Base-by-base conservation (phyloP, 2,113 vertebrate genomes). In the Phainopepla nitens region DNA sequence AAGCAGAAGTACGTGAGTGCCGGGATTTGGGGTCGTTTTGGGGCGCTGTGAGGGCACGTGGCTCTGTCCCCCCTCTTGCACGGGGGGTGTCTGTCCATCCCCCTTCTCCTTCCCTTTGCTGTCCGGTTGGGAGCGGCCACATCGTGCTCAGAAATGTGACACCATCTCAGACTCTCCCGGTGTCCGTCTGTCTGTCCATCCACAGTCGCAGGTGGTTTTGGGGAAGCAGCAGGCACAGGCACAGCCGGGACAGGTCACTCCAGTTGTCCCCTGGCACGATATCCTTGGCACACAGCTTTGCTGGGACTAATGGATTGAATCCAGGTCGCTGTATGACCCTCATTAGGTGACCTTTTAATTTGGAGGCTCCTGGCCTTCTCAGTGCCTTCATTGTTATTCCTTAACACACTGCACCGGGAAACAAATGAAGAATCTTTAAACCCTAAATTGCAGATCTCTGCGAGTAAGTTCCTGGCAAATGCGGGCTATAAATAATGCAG, bases 1-100 rank as follows among this genome's bases (percentile, higher is more conserved):
- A 98, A 98, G 77, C 98, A 99, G 58, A 98, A 98, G 99, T 99
- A 97, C 97, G 98, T 98, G 97, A 92, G 92, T 84, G 49, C 10
- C 2, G 3, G 35, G 1, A 2, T 5, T 0, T 0, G 16, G 78
- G 60, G n/a, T 6, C 6, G 1, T 6, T 22, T 1, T 1, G 41
- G 79, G 75, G 28, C 4, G 16, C 50, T 11, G 7, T 1, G 33
- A 27, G 15, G 2, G 33, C 11, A 0, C 4, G 0, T 1, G 15
- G 20, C 24, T 71, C 65, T 39, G 23, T 69, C 53, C 36, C 8
- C 0, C 0, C 41, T 77, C 45, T 42, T 24, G 29, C 28, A 4
- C 0, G 0, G 23, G 20, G 9, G 9, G 1, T 20, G 25, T 79
- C 23, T 11, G 21, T 44, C 50, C 21, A 3, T 41, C 39, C 44